A percentile compares a stretch with the other conserved stretches of the same genome.
phyloP scores from a whole-genome alignment of 2,113 vertebrate genomes.

The Cavia porcellus region DNA sequence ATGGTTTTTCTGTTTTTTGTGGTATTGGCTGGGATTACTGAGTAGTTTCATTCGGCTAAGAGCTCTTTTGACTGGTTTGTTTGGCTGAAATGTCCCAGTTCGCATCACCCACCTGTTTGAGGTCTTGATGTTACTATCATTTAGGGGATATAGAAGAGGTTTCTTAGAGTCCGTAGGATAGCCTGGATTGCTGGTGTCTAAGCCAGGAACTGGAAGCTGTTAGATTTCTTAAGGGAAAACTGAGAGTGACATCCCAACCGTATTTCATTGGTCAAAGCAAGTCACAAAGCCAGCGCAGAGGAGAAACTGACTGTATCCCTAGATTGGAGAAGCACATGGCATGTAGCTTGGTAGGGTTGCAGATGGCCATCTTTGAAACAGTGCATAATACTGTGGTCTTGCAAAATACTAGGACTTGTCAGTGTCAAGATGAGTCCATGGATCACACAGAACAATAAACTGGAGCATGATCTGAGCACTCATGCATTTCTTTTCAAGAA shows the following conservation, averaged over 20 bases:
- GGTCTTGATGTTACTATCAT: not conserved
- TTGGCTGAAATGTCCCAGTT: not conserved
- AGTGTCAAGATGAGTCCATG: not conserved
- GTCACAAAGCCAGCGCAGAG: not conserved
- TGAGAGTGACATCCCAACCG: accelerated
- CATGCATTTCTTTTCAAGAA: not conserved
- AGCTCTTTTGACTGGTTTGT: not conserved
- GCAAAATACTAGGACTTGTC: not conserved
- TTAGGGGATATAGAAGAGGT: not conserved
- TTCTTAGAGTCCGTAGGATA: not conserved
- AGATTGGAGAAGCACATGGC: not conserved
- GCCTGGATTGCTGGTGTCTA: not conserved
- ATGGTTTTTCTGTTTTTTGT: not conserved
- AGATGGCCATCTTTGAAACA: not conserved
- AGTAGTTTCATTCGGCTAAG: not conserved
- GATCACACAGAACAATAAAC: not conserved
- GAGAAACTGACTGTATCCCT: not conserved
- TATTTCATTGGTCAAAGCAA: not conserved
- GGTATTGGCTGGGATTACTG: not conserved
- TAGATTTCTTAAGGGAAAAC: not conserved
- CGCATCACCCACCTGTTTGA: not conserved
- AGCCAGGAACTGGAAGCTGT: not conserved
- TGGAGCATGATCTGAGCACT: not conserved
- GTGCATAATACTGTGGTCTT: not conserved
- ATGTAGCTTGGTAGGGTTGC: not conserved